Evolutionary conservation across 23 tunicate species (phyloP).

Genomic region (Ciona savignyi): DNA sequence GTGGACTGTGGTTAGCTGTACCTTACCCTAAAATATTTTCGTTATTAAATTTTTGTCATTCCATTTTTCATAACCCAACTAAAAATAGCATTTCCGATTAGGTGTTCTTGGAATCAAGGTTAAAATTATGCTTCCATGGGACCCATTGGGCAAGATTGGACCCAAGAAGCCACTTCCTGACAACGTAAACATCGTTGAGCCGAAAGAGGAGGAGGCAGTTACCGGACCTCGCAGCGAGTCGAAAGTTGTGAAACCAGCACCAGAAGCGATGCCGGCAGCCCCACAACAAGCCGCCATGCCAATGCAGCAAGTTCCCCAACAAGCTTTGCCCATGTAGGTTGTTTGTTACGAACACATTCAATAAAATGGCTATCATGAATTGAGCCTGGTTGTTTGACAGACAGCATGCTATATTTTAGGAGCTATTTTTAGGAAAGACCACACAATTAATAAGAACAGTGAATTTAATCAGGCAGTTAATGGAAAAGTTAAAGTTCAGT

Average conservation of each 20-base stretch:
- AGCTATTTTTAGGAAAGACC: too few species aligned
- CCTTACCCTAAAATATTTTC: too few species aligned
- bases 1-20: too few species aligned
- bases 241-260: conserved; percentile 57
- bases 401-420: too few species aligned
- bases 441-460: too few species aligned
- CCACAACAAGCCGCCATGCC: conserved; percentile 30
- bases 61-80: neutral
- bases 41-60: neutral
- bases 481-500: neutral
- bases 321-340: neutral
- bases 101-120: conserved; percentile 92
- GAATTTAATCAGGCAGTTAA: neutral
- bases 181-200: conserved; percentile 89
- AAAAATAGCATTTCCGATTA: conserved; percentile 2
- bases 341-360: neutral
- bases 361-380: neutral
- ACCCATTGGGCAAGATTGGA: conserved; percentile 92
- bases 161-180: conserved; percentile 97
- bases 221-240: conserved; percentile 85
- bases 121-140: conserved; percentile 95
- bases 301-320: conserved; percentile 10
- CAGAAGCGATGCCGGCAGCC: conserved; percentile 43
- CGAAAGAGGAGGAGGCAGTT: conserved; percentile 87
- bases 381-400: neutral